Base-by-base conservation (phyloP, 2,888 invertebrate species). In the Tipula vernalis region DNA sequence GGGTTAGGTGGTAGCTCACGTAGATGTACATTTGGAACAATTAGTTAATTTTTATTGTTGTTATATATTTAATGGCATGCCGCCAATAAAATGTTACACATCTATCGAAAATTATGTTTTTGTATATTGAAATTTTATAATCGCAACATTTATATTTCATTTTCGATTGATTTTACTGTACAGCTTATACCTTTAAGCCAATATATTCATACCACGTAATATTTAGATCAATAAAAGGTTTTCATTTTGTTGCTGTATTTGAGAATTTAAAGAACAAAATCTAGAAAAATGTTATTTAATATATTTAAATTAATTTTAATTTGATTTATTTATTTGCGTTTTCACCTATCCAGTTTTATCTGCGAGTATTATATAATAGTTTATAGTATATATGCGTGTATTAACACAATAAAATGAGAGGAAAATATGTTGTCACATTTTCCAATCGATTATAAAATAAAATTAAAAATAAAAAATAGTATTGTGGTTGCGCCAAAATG, bases 281-380 rank as follows among this genome's bases (percentile, higher is more conserved):
- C 71, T 71, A 71, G 71, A 71, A 71, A 71, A 71, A 71, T 71
- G 71, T 71, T 18, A 71, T 71, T 71, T 71, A 71, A 71, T 71
- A 71, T 71, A 71, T 71, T 71, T 71, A 71, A 71, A 71, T 71
- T 71, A 71, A 71, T 71, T 71, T 71, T 71, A 71, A 71, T 71
- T 71, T 71, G 71, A 71, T 71, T 71, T 71, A 71, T 71, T 57
- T 57, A 57, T 57, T 57, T 57, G 57, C 57, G 18, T 57, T 57
- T 57, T 18, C 57, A 57, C 57, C 57, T 57, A 57, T 57, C 57
- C 18, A 57, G 6, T 57, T 57, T 5, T 57, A 57, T 57, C 57
- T 18, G 5, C 6, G 57, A 0, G 57, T 57, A 2, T 18, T 5
- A 18, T 71, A 18, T 71, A 28, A 57, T 57, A 57, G 10, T 71